Evolutionary conservation across 2,113 vertebrate species (phyloP), one percentile per base, ranked within the genome.

Genomic region (Periophthalmodon schlosseri): DNA sequence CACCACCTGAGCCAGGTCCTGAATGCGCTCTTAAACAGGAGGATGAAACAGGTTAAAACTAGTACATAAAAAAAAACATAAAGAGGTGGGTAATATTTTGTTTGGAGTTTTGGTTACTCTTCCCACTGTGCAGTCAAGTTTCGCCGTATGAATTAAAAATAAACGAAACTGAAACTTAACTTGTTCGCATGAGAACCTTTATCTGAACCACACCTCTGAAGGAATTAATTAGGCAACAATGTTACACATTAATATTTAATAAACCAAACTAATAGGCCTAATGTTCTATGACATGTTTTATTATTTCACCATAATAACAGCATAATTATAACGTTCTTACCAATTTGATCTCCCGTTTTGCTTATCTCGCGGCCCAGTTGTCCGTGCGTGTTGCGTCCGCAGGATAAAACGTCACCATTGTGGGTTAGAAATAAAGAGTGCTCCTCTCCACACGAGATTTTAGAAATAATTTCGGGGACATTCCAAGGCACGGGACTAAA

Each of bases 161-260:
- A 92, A 92, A 90, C 79, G 85, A 93, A 93, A 92, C 68, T 47
- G 79, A 91, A 89, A 89, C 72, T 15, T 11, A 5, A 21, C 34
- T 3, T n/a, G 18, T 5, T 56, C n/a, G 52, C 46, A 47, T 14
- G 11, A 47, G 46, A 14, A 47, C 28, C 28, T 28, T 28, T 28
- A 2, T 28, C 28, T 28, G 28, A 3, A 28, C 28, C 28, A 2
- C n/a, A 5, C 5, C 36, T 39, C 0, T 39, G 5, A 50, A 18
- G 5, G 6, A 50, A 50, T 14, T 4, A 49, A 15, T 49, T 3
- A 49, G 15, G 49, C 3, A 50, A 50, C 49, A 5, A 47, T 52
- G 49, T 20, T 1, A 44, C 39, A 10, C 39, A 44, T 2, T 52
- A 52, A 18, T 20, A 52, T 57, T 23, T 57, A 57, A 57, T 21